phyloP scores from a whole-genome alignment of 2,797 vertebrate species.

The Manis javanica region DNA sequence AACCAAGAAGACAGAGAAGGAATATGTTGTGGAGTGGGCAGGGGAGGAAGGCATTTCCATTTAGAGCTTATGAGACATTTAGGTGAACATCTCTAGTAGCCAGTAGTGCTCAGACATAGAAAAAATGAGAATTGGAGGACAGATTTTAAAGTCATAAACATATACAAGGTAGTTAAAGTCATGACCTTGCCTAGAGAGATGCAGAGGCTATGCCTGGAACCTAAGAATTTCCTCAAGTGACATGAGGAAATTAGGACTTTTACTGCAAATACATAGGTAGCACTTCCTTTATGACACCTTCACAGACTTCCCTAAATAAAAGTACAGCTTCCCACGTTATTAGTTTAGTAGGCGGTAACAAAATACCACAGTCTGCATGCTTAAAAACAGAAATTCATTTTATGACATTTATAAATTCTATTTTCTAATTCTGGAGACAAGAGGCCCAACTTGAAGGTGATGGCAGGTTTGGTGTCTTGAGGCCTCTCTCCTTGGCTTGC shows the following conservation, averaged over 20 bases:
- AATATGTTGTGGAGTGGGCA: background rate
- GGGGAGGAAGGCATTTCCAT: slow-evolving; percentile 15
- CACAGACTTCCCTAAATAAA: background rate
- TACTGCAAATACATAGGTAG: background rate
- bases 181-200: background rate
- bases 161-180: background rate
- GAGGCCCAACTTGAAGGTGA: background rate
- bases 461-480: background rate
- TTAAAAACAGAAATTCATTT: background rate
- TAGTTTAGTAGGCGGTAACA: background rate
- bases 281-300: background rate
- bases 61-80: background rate
- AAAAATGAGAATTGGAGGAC: background rate
- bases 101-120: background rate
- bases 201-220: background rate
- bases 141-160: background rate
- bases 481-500: background rate
- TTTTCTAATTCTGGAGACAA: background rate
- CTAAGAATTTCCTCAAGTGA: background rate
- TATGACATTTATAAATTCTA: background rate
- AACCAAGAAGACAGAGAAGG: background rate
- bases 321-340: background rate
- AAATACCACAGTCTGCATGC: background rate
- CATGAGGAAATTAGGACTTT: background rate
- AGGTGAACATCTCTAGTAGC: background rate